Base-by-base conservation (phyloP, 2,888 invertebrate species). In the Sclerodermus sp. region DNA sequence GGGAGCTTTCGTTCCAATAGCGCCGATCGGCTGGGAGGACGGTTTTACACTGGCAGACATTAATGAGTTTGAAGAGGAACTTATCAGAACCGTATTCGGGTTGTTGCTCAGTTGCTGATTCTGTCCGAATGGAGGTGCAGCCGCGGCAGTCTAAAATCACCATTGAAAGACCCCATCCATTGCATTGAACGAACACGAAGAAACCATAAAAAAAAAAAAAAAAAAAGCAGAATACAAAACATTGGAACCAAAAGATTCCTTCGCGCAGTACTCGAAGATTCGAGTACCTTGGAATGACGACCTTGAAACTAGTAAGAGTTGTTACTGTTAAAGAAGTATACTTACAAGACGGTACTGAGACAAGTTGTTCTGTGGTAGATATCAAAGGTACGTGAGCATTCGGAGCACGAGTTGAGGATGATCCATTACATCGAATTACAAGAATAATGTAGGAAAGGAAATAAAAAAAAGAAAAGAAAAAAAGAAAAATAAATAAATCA, bases 31-130 rank as follows among this genome's bases (percentile, higher is more conserved):
- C 77, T 91, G 91, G 55, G 87, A 85, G 32, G 89, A 86, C 8
- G 90, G 88, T 71, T 93, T 93, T 45, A 92, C 91, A 53, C 89
- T 89, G 32, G 91, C 88, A 4, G 93, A 91, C 92, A 93, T 93
- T 63, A 93, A 82, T 31, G 90, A 90, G 78, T 92, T 93, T 51
- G 92, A 90, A 49, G 90, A 89, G 57, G 92, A 90, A 34, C 92
- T 91, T 62, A 93, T 93, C 66, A 94, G 85, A 64, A 94, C 90
- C 14, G 93, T 92, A 71, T 88, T 92, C 43, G 91, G 92, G 77
- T 89, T 93, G 74, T 86, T 91, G 58, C 85, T 84, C 61, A 91
- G 82, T 71, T 89, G 89, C 67, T 90, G 91, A 44, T 88, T 89
- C 73, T 91, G 91, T 14, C 89, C 89, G 71, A 89, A 90, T 12